Percentiles rank a stretch among this genome's conserved stretches.
phyloP scores from a whole-genome alignment of 2,113 vertebrate genomes.

The Dasypus novemcinctus region DNA sequence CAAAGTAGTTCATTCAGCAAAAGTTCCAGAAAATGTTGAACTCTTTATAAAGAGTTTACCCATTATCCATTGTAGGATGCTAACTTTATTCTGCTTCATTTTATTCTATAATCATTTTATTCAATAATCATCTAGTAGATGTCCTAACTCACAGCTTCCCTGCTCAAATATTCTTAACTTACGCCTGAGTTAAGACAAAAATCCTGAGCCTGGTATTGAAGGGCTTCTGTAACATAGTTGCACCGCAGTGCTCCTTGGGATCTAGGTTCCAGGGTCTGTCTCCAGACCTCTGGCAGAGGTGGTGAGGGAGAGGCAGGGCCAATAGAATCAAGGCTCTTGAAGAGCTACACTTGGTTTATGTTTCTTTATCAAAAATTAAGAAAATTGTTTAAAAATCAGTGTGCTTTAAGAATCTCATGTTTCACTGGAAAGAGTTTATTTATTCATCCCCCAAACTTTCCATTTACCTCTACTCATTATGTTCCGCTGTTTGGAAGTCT shows the following conservation, averaged over 20 bases:
- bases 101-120: neutral
- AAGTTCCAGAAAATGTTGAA: neutral
- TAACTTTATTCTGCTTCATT: neutral
- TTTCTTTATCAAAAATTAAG: neutral
- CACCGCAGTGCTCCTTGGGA: neutral
- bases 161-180: neutral
- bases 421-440: too few species aligned
- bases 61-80: neutral
- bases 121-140: neutral
- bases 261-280: neutral
- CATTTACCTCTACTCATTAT: neutral
- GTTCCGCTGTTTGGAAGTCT: neutral
- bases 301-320: neutral
- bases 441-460: neutral
- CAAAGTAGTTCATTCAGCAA: neutral
- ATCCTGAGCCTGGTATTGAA: neutral
- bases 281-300: neutral
- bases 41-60: neutral
- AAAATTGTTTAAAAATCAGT: neutral
- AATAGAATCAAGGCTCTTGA: neutral
- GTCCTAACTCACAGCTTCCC: neutral
- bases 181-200: neutral
- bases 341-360: neutral
- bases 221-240: neutral
- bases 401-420: neutral